Percentiles rank a stretch among this genome's conserved stretches.
These are phyloP conservation scores for Torymus tubicola DNA, from an alignment of 2,888 invertebrate species.

Conservation along the genomic window DNA sequence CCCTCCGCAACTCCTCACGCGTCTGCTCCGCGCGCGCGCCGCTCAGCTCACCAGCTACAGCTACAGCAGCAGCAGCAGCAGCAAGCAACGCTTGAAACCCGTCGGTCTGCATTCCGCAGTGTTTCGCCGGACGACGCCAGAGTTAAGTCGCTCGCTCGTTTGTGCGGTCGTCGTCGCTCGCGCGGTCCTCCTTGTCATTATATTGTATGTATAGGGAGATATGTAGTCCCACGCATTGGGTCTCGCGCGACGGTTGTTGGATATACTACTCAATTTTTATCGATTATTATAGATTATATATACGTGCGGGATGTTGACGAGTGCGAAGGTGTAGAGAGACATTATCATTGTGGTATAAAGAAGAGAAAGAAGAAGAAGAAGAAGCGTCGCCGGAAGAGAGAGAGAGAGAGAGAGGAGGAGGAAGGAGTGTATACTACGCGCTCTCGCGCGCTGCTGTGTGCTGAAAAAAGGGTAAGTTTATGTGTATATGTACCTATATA, in stretches of 20 bases:
- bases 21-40: too few species aligned
- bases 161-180: background rate
- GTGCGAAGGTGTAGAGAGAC: background rate
- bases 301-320: background rate
- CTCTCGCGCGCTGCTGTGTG: too few species aligned
- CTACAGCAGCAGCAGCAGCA: slow-evolving; percentile 49
- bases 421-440: background rate
- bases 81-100: slow-evolving; percentile 65
- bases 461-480: slow-evolving; percentile 34
- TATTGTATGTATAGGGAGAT: too few species aligned
- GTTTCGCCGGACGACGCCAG: slow-evolving; percentile 71
- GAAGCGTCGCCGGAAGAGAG: background rate
- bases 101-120: slow-evolving; percentile 76
- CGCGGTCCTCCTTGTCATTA: too few species aligned
- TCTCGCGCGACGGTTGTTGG: background rate
- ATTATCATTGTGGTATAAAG: background rate
- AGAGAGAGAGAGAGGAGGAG: background rate
- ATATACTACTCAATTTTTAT: background rate
- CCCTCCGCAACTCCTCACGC: background rate
- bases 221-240: too few species aligned
- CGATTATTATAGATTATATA: too few species aligned
- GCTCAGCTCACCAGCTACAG: background rate
- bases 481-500: too few species aligned
- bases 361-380: background rate
- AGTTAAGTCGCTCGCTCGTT: slow-evolving; percentile 4